A percentile compares a stretch with the other conserved stretches of the same genome.
Conservation (phyloP, 2,888 invertebrate genomes). For the Gymnosoma rotundatum region DNA sequence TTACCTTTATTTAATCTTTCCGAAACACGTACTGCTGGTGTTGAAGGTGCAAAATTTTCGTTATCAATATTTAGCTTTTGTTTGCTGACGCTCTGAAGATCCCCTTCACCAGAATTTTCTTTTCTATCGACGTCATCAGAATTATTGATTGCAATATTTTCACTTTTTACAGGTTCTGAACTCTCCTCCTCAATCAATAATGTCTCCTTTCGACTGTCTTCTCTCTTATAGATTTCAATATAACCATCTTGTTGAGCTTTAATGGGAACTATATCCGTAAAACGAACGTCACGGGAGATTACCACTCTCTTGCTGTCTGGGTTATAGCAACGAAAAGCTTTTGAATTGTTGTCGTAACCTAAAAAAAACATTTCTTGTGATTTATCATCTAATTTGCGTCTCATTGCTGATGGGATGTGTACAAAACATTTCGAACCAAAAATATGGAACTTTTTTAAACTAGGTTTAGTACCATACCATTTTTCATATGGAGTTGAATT, state of each 20-base stretch:
- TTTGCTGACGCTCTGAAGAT: neutral
- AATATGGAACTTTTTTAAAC: slow-evolving; percentile 37
- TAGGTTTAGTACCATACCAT: slow-evolving; percentile 64
- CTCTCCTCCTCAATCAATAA: slow-evolving; percentile 34
- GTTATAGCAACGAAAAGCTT: slow-evolving; percentile 67
- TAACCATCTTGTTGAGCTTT: neutral
- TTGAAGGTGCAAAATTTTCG: neutral
- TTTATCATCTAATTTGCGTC: slow-evolving; percentile 41
- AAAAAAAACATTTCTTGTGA: slow-evolving; percentile 67
- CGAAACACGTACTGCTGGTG: neutral
- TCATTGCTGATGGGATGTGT: slow-evolving; percentile 59
- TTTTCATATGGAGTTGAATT: slow-evolving; percentile 57
- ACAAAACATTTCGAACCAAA: slow-evolving; percentile 69
- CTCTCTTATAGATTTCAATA: neutral
- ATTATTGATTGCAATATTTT: slow-evolving; percentile 1
- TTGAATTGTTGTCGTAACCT: slow-evolving; percentile 70
- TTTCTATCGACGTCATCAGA: slow-evolving; percentile 5
- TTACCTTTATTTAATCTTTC: slow-evolving; percentile 50
- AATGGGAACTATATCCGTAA: slow-evolving; percentile 8
- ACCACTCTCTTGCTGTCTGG: slow-evolving; percentile 24
- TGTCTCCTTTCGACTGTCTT: neutral
- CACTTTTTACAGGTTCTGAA: neutral
- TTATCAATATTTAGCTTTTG: neutral
- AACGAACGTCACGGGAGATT: slow-evolving; percentile 53
- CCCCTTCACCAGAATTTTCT: neutral